Evolutionary conservation across 2,113 vertebrate species (phyloP).

Genomic region (Felis chaus): DNA sequence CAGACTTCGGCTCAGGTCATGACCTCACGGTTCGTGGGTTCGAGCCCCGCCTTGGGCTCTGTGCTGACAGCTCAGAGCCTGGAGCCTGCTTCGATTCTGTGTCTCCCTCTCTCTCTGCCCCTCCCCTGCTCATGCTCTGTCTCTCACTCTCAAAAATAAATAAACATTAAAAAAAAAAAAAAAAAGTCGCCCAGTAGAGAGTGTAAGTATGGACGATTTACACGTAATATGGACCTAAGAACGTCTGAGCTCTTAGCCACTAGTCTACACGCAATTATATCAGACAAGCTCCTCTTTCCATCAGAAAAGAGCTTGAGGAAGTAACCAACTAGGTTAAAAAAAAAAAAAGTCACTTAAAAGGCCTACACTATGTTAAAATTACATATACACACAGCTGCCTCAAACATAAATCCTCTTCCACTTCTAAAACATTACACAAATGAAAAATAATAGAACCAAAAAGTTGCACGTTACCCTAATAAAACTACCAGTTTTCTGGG

Average conservation of each 20-base stretch:
- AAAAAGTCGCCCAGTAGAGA: neutral
- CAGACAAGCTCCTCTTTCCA: neutral
- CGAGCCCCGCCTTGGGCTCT: too few relatives aligned
- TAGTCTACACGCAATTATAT: neutral
- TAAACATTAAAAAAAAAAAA: too few relatives aligned
- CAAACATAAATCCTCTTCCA: slow-evolving; percentile 1
- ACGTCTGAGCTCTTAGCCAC: neutral
- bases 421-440: slow-evolving; percentile 22
- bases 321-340: neutral
- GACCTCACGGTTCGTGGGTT: too few relatives aligned
- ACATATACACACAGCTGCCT: neutral
- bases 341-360: slow-evolving; percentile 18
- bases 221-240: neutral
- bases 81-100: too few relatives aligned
- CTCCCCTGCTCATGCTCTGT: too few relatives aligned
- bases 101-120: too few relatives aligned
- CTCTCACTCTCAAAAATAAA: too few relatives aligned
- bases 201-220: neutral
- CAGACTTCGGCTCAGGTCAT: too few relatives aligned
- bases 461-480: neutral
- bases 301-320: neutral
- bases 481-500: neutral
- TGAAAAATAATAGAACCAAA: neutral
- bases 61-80: too few relatives aligned
- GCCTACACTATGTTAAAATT: neutral